phyloP scores from a whole-genome alignment of 2,797 vertebrate species.

The Lophotriccus pileatus region DNA sequence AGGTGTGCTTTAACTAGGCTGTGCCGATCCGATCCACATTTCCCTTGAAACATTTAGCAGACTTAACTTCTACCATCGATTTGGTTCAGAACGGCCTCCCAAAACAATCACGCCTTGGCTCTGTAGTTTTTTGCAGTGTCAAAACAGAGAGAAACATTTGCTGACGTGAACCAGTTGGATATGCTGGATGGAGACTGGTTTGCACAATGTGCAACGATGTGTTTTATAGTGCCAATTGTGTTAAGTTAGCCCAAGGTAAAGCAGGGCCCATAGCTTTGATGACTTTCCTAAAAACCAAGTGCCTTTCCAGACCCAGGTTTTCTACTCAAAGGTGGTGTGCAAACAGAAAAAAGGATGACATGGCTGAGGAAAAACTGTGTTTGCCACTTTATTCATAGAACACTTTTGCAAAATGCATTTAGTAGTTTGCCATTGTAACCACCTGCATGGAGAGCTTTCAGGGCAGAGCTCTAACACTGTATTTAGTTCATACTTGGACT shows the following conservation, averaged over 20 bases:
- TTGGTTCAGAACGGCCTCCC: not conserved
- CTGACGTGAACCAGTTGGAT: not conserved
- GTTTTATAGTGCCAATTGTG: not conserved
- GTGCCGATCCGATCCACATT: not conserved
- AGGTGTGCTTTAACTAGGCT: not conserved
- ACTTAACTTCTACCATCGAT: not conserved
- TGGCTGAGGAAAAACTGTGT: not conserved
- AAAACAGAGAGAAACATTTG: not conserved
- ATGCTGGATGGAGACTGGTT: not conserved
- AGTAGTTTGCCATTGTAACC: slow-evolving; percentile 66
- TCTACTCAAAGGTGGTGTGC: not conserved
- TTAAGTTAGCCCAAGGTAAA: not conserved
- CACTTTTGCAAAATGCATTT: slow-evolving; percentile 64
- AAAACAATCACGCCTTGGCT: not conserved
- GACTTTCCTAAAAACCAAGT: not conserved
- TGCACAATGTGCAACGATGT: not conserved
- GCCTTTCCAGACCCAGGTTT: slow-evolving; percentile 1
- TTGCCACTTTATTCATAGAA: slow-evolving; percentile 65
- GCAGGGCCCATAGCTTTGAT: not conserved
- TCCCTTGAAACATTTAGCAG: not conserved
- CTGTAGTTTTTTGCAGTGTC: not conserved
- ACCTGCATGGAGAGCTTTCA: slow-evolving; percentile 46
- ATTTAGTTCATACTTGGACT: slow-evolving; percentile 72
- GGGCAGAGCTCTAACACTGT: slow-evolving; percentile 42
- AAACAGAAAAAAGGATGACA: not conserved